phyloP scores from a whole-genome alignment of 1,140 invertebrate species.

The Calephelis nemesis region DNA sequence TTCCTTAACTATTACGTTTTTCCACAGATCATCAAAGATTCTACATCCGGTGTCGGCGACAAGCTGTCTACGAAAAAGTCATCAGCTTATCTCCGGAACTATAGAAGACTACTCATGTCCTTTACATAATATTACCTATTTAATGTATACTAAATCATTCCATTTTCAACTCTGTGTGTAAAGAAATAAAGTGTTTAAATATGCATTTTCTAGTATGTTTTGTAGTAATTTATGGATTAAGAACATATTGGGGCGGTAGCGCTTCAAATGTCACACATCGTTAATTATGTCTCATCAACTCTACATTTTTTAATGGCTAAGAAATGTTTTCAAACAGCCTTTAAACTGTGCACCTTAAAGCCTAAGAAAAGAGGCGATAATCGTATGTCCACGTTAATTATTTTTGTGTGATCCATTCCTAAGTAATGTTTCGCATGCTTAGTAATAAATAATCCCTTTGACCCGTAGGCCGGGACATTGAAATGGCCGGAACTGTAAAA shows the following conservation, averaged over 20 bases:
- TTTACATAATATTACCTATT: slow-evolving; percentile 34
- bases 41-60: slow-evolving; percentile 57
- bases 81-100: slow-evolving; percentile 31
- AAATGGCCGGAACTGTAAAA: slow-evolving; percentile 37
- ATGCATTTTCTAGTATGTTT: slow-evolving; percentile 21
- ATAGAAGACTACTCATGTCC: slow-evolving; percentile 42
- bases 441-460: slow-evolving; percentile 33
- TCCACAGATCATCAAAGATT: neutral
- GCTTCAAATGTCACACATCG: slow-evolving; percentile 62
- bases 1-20: too few species aligned
- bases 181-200: slow-evolving; percentile 4
- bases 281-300: slow-evolving; percentile 51
- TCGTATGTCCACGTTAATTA: neutral
- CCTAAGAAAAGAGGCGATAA: neutral
- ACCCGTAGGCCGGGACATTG: slow-evolving; percentile 21
- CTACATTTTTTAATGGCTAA: slow-evolving; percentile 25
- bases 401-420: slow-evolving; percentile 26
- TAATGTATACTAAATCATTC: slow-evolving; percentile 18
- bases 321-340: neutral
- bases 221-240: slow-evolving; percentile 54
- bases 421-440: slow-evolving; percentile 30
- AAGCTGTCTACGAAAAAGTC: slow-evolving; percentile 54
- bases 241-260: slow-evolving; percentile 50
- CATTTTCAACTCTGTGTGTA: slow-evolving; percentile 28
- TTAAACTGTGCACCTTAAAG: neutral